Evolutionary conservation across 2,797 vertebrate species (phyloP).

Genomic region (Rhincodon typus): DNA sequence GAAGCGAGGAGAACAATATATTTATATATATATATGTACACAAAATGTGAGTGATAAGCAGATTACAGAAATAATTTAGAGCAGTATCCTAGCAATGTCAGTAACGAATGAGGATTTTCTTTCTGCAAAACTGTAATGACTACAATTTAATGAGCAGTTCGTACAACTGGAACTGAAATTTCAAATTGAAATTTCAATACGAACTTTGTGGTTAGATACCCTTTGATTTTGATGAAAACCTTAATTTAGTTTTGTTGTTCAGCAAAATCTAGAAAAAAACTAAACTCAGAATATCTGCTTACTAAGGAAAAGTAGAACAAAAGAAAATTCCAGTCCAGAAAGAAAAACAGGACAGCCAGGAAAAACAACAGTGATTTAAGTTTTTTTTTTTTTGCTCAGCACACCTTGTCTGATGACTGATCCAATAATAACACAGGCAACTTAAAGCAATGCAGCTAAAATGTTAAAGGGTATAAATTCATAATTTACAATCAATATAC

Average conservation of each 20-base stretch:
- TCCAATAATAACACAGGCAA: background rate
- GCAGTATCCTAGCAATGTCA: background rate
- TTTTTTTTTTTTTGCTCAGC: background rate
- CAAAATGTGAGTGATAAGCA: conserved; percentile 7
- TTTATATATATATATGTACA: background rate
- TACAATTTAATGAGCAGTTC: background rate
- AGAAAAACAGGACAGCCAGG: background rate
- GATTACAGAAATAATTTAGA: conserved; percentile 10
- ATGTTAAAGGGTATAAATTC: background rate
- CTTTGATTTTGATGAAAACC: background rate
- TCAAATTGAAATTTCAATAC: background rate
- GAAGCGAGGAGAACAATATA: background rate
- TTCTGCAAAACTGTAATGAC: background rate
- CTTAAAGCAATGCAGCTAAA: background rate
- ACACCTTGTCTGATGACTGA: background rate
- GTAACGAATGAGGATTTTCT: background rate
- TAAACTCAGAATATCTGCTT: background rate
- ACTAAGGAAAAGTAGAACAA: background rate
- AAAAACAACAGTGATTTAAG: background rate
- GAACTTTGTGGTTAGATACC: background rate
- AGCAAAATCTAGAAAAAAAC: background rate
- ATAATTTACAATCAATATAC: background rate
- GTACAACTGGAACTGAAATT: background rate
- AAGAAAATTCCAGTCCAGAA: background rate
- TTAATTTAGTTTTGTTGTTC: background rate